Base-by-base conservation (phyloP, 2,888 invertebrate species). In the Drosophila cyrtoloma region DNA sequence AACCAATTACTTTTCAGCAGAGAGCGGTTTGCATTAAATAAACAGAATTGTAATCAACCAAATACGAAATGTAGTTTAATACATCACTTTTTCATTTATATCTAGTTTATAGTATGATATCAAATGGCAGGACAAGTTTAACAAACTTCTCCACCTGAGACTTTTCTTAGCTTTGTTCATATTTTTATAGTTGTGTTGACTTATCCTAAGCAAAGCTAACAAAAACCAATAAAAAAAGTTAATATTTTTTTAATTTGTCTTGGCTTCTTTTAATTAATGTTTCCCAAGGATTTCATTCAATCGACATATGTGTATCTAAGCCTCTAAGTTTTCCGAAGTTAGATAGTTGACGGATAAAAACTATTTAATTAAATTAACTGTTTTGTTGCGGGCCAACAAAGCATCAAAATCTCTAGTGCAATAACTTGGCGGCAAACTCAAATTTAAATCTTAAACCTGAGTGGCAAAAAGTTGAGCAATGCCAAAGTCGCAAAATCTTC, bases 391-490 rank as follows among this genome's bases (percentile, higher is more conserved):
- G 37, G 39, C 33, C 30, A 62, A 61, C 22, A 44, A 12, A 22
- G 42, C n/a, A 37, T 44, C 39, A 58, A n/a, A n/a, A 16, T 51
- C 35, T 37, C 26, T 30, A 33, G 22, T 35, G n/a, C 47, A 47
- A 51, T 44, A 78, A 73, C 26, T 66, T 64, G 53, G 7, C 47
- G 39, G 63, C 33, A 56, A 64, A 66, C 59, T 66, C 57, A 61
- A 78, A 77, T 72, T 73, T 52, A 63, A 60, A 65, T 57, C 59
- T 65, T 53, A 63, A 80, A 66, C 60, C 52, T 64, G 64, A 64
- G 68, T 30, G 51, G 55, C 53, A 68, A 44, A 58, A 68, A 65
- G 62, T 79, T 79, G 39, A 57, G 51, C 65, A 55, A 64, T 58
- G 59, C 67, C 60, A 78, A 68, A 55, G 60, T 64, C 63, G 47